Conservation (phyloP, 2,113 vertebrate species). For the Synchiropus splendidus region DNA sequence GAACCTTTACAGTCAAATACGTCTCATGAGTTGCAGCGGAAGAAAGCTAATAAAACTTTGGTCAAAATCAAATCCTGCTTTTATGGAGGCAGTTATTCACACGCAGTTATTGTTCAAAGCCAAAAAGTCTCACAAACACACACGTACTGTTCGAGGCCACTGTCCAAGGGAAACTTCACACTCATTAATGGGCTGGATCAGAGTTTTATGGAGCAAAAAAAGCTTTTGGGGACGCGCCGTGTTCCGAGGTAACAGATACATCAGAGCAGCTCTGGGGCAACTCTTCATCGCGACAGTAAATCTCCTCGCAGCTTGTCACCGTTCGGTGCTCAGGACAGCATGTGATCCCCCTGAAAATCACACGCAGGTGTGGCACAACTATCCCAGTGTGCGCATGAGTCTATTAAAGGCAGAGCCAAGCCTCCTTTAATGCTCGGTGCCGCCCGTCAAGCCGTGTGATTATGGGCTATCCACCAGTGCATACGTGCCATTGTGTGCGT, state of each 20-base stretch:
- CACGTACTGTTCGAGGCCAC: conserved; percentile 6
- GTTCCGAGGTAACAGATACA: conserved; percentile 60
- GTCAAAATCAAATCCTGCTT: conserved; percentile 23
- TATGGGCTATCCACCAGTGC: conserved; percentile 9
- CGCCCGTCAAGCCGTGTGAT: conserved; percentile 35
- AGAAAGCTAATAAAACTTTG: conserved; percentile 24
- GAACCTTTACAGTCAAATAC: too few relatives aligned
- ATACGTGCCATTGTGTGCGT: conserved; percentile 5
- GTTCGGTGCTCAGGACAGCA: conserved; percentile 43
- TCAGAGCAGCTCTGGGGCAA: conserved; percentile 32
- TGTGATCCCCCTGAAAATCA: conserved; percentile 56
- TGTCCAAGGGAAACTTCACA: conserved; percentile 28
- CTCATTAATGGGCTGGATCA: conserved; percentile 47
- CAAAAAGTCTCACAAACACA: conserved; percentile 5
- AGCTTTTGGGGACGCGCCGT: conserved; percentile 34
- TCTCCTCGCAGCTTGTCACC: conserved; percentile 57
- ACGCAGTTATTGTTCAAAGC: conserved; percentile 17
- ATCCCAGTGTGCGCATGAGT: not conserved
- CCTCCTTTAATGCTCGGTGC: too few relatives aligned
- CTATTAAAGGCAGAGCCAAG: not conserved
- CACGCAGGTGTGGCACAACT: conserved; percentile 51
- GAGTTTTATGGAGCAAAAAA: conserved; percentile 53
- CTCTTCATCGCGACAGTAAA: conserved; percentile 57
- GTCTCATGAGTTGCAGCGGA: conserved; percentile 18
- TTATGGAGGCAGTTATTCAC: conserved; percentile 27